Evolutionary conservation across 2,113 vertebrate genomes (phyloP), one percentile per base, ranked within the genome.

Genomic region (Pangasianodon hypophthalmus): DNA sequence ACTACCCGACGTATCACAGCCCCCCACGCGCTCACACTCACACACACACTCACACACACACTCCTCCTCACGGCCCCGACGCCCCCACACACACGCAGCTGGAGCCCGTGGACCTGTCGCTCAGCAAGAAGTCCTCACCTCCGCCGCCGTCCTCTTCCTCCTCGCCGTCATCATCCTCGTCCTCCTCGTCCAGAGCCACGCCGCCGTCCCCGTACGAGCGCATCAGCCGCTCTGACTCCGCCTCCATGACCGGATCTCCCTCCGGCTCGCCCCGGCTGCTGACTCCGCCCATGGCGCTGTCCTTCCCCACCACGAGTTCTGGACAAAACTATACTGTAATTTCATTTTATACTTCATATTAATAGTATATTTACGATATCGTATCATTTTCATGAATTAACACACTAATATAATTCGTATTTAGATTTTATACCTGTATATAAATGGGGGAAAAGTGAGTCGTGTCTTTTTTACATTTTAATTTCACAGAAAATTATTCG

Each of bases 81-180:
- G 95, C 87, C 94, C 96, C 11, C 93, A 92, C 91, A 0, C 96
- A 96, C 84, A 94, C 97, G 88, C 98, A 99, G 95, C 89, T 97
- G 93, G 98, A 99, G 93, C 98, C 98, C 0, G 98, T 99, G 84
- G 98, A 99, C 92, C 97, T 99, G 85, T 98, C 98, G 0, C 94
- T 98, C 92, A 98, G 97, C 95, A 99, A 98, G 93, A 96, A 97
- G 41, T 95, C 96, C 75, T 98, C 98, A 0, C 96, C 97, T 37
- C 93, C 95, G 80, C 96, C 97, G 0, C 89, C 95, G 0, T 96
- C 95, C 90, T 96, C 91, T 50, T 97, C 97, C 37, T 96, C 97
- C 9, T 96, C 96, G 9, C 96, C 97, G 0, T 93, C 96, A 80
- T 94, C 97, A 11, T 96, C 97, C 71, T 96, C 96, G 81, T 94